Percentiles rank a stretch among this genome's conserved stretches.
phyloP scores from a whole-genome alignment of 2,888 invertebrate species.

The Dilophus febrilis region DNA sequence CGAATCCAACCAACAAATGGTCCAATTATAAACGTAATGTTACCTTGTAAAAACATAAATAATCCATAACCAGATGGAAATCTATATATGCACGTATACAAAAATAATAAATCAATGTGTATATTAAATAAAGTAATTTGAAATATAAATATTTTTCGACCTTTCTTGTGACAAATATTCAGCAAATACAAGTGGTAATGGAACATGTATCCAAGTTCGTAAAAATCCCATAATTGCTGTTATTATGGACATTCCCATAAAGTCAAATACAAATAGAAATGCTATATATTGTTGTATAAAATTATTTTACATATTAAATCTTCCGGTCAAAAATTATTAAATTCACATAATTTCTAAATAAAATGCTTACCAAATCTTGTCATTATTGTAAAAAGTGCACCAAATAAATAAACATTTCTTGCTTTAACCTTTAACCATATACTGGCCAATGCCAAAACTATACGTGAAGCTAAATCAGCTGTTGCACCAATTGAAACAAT shows the following conservation, averaged over 20 bases:
- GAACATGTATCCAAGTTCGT: conserved; percentile 51
- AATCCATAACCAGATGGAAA: conserved; percentile 58
- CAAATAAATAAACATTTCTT: conserved; percentile 43
- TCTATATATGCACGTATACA: too few species aligned
- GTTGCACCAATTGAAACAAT: conserved; percentile 52
- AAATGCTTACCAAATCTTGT: conserved; percentile 41
- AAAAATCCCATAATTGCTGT: conserved; percentile 48
- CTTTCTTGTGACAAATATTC: conserved; percentile 46
- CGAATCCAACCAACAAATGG: conserved; percentile 48
- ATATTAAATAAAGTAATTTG: too few species aligned
- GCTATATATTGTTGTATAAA: conserved; percentile 31
- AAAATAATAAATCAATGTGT: too few species aligned
- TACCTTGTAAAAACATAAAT: conserved; percentile 53
- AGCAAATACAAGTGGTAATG: conserved; percentile 51
- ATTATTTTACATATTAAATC: too few species aligned
- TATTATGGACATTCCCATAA: conserved; percentile 38
- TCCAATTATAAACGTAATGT: conserved; percentile 46
- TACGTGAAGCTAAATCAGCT: conserved; percentile 47
- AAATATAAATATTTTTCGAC: conserved; percentile 12
- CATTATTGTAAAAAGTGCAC: conserved; percentile 46
- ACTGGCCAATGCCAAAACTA: conserved; percentile 43
- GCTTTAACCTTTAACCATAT: conserved; percentile 43
- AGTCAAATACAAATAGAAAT: conserved; percentile 33
- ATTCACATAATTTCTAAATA: too few species aligned
- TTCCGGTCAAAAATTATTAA: too few species aligned